Percentiles rank a stretch among this genome's conserved stretches.
These are phyloP conservation scores for Helicorthomorpha holstii DNA, from an alignment of 1,140 invertebrate genomes.

Conservation along the genomic window DNA sequence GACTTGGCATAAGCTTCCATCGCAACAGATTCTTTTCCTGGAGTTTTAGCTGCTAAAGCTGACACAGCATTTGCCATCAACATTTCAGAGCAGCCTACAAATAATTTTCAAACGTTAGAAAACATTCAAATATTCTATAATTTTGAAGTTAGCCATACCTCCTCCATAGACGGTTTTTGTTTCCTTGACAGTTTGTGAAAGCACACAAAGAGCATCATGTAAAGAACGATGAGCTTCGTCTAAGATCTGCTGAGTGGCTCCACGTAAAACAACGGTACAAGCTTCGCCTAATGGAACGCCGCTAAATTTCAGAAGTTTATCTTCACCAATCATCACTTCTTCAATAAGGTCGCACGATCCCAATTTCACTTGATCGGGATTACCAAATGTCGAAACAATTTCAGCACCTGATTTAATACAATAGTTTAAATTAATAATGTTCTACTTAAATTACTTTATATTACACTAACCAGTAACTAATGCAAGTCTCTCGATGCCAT, in stretches of 20 bases:
- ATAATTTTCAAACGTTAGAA: constrained; percentile 6
- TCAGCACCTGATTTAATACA: constrained; percentile 49
- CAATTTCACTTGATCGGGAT: constrained; percentile 76
- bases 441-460: background rate
- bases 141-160: constrained; percentile 31
- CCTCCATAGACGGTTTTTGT: constrained; percentile 81
- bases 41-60: constrained; percentile 63
- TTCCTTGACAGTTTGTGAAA: constrained; percentile 88
- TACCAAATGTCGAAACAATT: constrained; percentile 96
- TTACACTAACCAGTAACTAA: constrained; percentile 59
- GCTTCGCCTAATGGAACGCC: constrained; percentile 90
- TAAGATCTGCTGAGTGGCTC: constrained; percentile 97
- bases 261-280: constrained; percentile 90
- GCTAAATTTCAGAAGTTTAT: constrained; percentile 84
- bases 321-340: constrained; percentile 97
- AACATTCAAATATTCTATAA: constrained; percentile 1
- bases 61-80: constrained; percentile 87
- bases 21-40: constrained; percentile 93
- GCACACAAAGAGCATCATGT: constrained; percentile 95
- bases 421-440: background rate
- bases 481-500: constrained; percentile 92
- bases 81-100: constrained; percentile 69
- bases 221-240: constrained; percentile 96
- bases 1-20: constrained; percentile 92
- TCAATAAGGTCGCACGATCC: constrained; percentile 92